A percentile compares a stretch with the other conserved stretches of the same genome.
Conservation (phyloP, 2,888 invertebrate genomes). For the Drosophila kambysellisi region DNA sequence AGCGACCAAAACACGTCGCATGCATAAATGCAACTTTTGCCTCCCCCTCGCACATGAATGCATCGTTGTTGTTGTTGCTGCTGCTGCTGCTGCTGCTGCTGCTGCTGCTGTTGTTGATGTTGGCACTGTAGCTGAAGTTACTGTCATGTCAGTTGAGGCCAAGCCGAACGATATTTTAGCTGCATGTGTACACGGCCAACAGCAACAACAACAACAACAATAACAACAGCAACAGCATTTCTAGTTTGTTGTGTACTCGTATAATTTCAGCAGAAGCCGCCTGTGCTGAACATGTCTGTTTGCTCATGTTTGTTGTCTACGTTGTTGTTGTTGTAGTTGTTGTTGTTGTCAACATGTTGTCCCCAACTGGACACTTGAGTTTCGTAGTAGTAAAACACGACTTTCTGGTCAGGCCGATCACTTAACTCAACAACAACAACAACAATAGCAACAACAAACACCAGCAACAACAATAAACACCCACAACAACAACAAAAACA, state of each 20-base stretch:
- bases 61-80: conserved; percentile 40
- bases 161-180: conserved; percentile 74
- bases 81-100: conserved; percentile 24
- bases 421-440: conserved; percentile 41
- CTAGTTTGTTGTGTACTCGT: conserved; percentile 45
- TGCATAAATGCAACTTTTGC: conserved; percentile 57
- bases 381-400: conserved; percentile 9
- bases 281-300: conserved; percentile 42
- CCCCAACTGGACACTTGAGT: conserved; percentile 54
- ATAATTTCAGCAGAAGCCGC: conserved; percentile 51
- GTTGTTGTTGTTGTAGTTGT: conserved; percentile 10
- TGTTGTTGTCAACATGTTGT: conserved; percentile 62
- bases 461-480: conserved; percentile 9
- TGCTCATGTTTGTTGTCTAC: conserved; percentile 45
- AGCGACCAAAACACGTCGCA: conserved; percentile 68
- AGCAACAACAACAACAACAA: conserved; percentile 22
- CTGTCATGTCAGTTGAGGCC: conserved; percentile 72
- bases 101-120: conserved; percentile 39
- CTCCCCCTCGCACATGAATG: conserved; percentile 57
- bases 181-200: conserved; percentile 58
- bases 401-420: conserved; percentile 46
- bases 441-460: conserved; percentile 17
- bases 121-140: conserved; percentile 56
- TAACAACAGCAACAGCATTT: conserved; percentile 1
- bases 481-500: neutral